phyloP scores from a whole-genome alignment of 2,888 invertebrate species.

The Nemoura dubitans region DNA sequence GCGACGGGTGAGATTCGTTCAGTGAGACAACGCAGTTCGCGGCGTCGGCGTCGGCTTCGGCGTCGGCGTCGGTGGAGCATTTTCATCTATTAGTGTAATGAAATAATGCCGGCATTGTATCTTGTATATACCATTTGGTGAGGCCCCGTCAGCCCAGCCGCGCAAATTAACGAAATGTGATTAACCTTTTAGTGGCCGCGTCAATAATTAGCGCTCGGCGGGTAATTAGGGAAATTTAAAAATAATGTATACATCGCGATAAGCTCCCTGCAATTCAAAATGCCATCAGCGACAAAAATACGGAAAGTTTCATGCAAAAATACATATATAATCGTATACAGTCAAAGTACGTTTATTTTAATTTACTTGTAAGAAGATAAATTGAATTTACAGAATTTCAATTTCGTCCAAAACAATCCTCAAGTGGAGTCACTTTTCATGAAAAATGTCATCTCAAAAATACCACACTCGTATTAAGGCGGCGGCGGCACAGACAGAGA shows the following conservation, averaged over 20 bases:
- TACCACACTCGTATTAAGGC: not conserved
- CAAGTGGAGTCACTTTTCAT: constrained; percentile 27
- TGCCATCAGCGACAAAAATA: no score
- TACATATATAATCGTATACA: not conserved
- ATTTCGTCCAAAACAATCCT: constrained; percentile 7
- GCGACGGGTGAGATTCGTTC: not conserved
- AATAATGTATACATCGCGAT: not conserved
- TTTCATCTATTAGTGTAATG: constrained; percentile 7
- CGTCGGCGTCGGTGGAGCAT: not conserved
- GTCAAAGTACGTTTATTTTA: not conserved
- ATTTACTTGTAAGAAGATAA: not conserved
- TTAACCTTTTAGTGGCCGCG: not conserved
- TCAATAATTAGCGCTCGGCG: not conserved
- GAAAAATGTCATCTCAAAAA: constrained; percentile 36
- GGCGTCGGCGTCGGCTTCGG: no score
- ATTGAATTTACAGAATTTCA: constrained; percentile 12
- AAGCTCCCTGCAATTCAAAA: no score
- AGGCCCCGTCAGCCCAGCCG: not conserved
- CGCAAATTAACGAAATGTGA: not conserved
- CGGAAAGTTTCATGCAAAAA: no score
- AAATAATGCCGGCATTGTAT: constrained; percentile 1
- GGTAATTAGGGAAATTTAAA: not conserved
- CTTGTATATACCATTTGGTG: not conserved
- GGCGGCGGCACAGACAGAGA: not conserved
- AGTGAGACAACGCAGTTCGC: not conserved